Percentiles rank a stretch among this genome's conserved stretches.
Evolutionary conservation across 2,888 invertebrate genomes (phyloP).

Genomic region (Geotrupes spiniger): DNA sequence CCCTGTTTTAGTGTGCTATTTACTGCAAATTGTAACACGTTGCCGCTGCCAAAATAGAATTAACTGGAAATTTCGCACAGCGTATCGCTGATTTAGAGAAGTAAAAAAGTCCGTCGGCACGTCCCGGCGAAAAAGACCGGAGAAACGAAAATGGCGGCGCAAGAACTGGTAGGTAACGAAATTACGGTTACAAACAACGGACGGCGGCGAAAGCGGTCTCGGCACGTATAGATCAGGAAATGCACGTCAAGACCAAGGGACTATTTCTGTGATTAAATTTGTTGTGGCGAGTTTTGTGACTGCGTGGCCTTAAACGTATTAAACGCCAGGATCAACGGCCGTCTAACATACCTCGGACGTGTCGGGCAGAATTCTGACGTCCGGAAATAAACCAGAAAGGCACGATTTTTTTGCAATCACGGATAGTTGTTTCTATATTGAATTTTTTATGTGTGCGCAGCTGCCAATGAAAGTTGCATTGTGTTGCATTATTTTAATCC

Average conservation of each 20-base stretch:
- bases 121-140: too few relatives aligned
- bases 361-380: slow-evolving; percentile 3
- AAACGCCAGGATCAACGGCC: slow-evolving; percentile 32
- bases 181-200: slow-evolving; percentile 31
- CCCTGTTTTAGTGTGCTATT: too few relatives aligned
- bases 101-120: slow-evolving; percentile 16
- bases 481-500: too few relatives aligned
- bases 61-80: too few relatives aligned
- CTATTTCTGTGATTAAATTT: slow-evolving; percentile 38
- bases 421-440: too few relatives aligned
- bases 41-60: too few relatives aligned
- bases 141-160: background rate
- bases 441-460: too few relatives aligned
- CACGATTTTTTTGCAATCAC: too few relatives aligned
- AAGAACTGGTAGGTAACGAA: slow-evolving; percentile 26
- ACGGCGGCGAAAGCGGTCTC: slow-evolving; percentile 16
- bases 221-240: slow-evolving; percentile 32
- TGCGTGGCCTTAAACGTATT: slow-evolving; percentile 35
- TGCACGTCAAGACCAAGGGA: slow-evolving; percentile 32
- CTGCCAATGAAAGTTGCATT: too few relatives aligned
- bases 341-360: slow-evolving; percentile 30
- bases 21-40: too few relatives aligned
- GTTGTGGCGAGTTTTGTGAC: slow-evolving; percentile 34
- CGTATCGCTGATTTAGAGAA: background rate
- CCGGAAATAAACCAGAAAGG: slow-evolving; percentile 17